Evolutionary conservation across 2,888 invertebrate species (phyloP).

Genomic region (Marronus borbonicus): DNA sequence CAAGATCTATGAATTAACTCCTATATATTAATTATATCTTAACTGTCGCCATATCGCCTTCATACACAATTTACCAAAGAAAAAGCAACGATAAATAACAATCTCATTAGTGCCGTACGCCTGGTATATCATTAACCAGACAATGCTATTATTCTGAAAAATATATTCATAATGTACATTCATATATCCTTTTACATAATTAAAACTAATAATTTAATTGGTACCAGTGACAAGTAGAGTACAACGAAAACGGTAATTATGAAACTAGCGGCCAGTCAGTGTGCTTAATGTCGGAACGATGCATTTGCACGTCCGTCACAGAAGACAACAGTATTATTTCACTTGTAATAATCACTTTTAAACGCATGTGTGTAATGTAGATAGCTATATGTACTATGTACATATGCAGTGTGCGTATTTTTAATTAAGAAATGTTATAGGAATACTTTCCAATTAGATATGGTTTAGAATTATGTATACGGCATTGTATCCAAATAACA

Average conservation of each 20-base stretch:
- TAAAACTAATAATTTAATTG: slow-evolving; percentile 44
- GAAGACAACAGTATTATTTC: slow-evolving; percentile 5
- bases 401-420: no score
- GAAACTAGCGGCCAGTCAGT: neutral
- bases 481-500: no score
- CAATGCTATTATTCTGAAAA: slow-evolving; percentile 7
- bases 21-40: neutral
- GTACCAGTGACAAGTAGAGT: slow-evolving; percentile 47
- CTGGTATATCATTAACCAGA: slow-evolving; percentile 20
- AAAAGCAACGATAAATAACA: slow-evolving; percentile 25
- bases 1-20: neutral
- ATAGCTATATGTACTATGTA: no score
- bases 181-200: neutral
- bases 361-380: neutral
- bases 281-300: slow-evolving; percentile 35
- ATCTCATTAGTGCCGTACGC: slow-evolving; percentile 18
- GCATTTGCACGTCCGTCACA: slow-evolving; percentile 45
- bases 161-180: slow-evolving; percentile 11
- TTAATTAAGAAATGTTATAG: no score
- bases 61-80: slow-evolving; percentile 19
- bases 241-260: slow-evolving; percentile 49
- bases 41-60: neutral
- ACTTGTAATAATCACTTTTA: slow-evolving; percentile 11
- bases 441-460: no score
- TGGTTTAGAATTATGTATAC: no score